Conservation (phyloP, 2,888 invertebrate species). For the Microctonus brassicae region DNA sequence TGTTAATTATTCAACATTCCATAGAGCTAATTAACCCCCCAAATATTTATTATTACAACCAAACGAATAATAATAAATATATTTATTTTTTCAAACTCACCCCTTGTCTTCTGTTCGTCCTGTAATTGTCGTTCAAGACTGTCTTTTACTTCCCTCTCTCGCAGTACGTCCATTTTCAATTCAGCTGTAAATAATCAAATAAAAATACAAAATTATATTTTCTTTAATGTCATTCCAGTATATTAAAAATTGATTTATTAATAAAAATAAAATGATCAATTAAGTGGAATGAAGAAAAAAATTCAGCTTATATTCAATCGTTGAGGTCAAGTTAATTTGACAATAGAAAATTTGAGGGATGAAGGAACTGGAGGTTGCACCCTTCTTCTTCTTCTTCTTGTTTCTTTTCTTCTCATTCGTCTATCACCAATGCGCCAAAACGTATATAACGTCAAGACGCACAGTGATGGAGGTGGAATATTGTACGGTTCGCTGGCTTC, state of each 20-base stretch:
- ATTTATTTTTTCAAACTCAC: slow-evolving; percentile 74
- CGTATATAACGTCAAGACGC: slow-evolving; percentile 24
- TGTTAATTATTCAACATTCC: too few relatives aligned
- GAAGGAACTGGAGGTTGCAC: slow-evolving; percentile 7
- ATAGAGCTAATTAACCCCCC: slow-evolving; percentile 5
- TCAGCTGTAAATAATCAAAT: slow-evolving; percentile 79
- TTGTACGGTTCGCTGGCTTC: slow-evolving; percentile 64
- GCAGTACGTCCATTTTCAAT: slow-evolving; percentile 93
- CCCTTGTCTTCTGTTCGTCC: slow-evolving; percentile 95
- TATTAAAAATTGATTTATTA: not conserved
- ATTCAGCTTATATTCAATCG: slow-evolving; percentile 32
- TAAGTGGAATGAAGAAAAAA: slow-evolving; percentile 10
- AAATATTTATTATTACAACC: too few relatives aligned
- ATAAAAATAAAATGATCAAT: not conserved
- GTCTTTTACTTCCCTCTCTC: slow-evolving; percentile 94
- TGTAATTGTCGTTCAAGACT: slow-evolving; percentile 92
- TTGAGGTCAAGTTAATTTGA: slow-evolving; percentile 60
- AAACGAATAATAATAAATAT: slow-evolving; percentile 20
- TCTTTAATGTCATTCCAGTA: not conserved
- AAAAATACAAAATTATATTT: slow-evolving; percentile 32
- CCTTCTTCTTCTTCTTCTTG: slow-evolving; percentile 1
- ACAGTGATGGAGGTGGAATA: slow-evolving; percentile 56
- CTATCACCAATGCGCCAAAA: too few relatives aligned
- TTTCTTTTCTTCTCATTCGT: too few relatives aligned
- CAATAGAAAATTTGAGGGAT: slow-evolving; percentile 50